These are phyloP conservation scores for Cotesia vestalis DNA, from an alignment of 1,140 invertebrate genomes.

Conservation along the genomic window DNA sequence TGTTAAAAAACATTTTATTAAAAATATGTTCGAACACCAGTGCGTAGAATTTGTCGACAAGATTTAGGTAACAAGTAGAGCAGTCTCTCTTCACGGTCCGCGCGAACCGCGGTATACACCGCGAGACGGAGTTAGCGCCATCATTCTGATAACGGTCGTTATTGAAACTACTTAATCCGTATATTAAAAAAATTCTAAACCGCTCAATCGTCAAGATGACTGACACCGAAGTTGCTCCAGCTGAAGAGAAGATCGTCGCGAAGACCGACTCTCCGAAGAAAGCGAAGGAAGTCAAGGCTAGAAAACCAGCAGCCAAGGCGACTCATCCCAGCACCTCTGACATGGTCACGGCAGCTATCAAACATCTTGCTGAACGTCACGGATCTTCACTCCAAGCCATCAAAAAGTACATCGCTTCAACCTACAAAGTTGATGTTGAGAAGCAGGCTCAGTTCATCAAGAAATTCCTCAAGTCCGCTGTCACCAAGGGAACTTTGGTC, in stretches of 20 bases:
- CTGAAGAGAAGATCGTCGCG: background rate
- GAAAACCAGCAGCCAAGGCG: constrained; percentile 41
- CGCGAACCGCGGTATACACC: too few species aligned
- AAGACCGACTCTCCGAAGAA: constrained; percentile 32
- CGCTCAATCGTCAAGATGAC: background rate
- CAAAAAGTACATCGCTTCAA: constrained; percentile 71
- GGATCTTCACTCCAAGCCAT: constrained; percentile 72
- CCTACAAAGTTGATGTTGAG: constrained; percentile 69
- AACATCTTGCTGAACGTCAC: constrained; percentile 69
- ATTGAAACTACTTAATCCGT: too few species aligned
- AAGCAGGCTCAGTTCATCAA: constrained; percentile 70
- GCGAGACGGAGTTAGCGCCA: too few species aligned
- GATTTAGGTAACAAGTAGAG: too few species aligned
- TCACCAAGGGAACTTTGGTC: constrained; percentile 66
- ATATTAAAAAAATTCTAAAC: too few species aligned
- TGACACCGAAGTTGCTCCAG: background rate
- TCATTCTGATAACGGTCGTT: too few species aligned
- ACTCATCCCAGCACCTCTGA: constrained; percentile 65
- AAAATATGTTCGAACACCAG: too few species aligned
- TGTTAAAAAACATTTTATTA: too few species aligned
- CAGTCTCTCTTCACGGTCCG: too few species aligned
- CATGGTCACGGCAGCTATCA: constrained; percentile 71
- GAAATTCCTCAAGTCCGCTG: constrained; percentile 69
- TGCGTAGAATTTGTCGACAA: too few species aligned
- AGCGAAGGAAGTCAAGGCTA: constrained; percentile 49